phyloP scores from a whole-genome alignment of 2,797 vertebrate species.

The Percopsis omiscomaycus region DNA sequence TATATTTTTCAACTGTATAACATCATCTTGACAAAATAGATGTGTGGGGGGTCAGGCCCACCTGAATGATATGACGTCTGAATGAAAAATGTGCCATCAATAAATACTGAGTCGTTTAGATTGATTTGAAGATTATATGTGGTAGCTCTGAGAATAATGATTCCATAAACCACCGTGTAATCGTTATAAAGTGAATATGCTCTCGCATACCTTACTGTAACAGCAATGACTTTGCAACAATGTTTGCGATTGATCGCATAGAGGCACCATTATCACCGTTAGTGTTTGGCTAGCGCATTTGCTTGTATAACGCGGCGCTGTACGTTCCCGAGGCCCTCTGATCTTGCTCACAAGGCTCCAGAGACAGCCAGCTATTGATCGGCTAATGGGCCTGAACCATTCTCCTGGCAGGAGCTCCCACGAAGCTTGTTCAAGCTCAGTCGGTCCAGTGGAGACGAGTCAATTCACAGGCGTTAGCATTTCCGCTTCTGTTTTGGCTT shows the following conservation, averaged over 20 bases:
- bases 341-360: constrained; percentile 42
- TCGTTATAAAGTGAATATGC: constrained; percentile 20
- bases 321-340: constrained; percentile 52
- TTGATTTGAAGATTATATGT: constrained; percentile 21
- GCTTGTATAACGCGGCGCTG: constrained; percentile 37
- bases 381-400: constrained; percentile 65
- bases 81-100: background rate
- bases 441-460: constrained; percentile 56
- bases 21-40: too few relatives aligned
- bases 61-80: background rate
- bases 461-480: constrained; percentile 58
- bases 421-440: constrained; percentile 42
- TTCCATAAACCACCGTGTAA: background rate
- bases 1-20: too few relatives aligned
- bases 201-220: constrained; percentile 17
- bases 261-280: constrained; percentile 44
- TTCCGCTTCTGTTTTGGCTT: constrained; percentile 52
- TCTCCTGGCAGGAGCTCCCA: constrained; percentile 40
- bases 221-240: constrained; percentile 11
- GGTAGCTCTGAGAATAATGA: too few relatives aligned
- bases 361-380: constrained; percentile 66
- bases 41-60: background rate
- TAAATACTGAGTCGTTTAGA: background rate
- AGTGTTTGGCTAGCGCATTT: constrained; percentile 56
- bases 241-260: constrained; percentile 31